Evolutionary conservation across 2,888 invertebrate species (phyloP).

Genomic region (Carabus problematicus): DNA sequence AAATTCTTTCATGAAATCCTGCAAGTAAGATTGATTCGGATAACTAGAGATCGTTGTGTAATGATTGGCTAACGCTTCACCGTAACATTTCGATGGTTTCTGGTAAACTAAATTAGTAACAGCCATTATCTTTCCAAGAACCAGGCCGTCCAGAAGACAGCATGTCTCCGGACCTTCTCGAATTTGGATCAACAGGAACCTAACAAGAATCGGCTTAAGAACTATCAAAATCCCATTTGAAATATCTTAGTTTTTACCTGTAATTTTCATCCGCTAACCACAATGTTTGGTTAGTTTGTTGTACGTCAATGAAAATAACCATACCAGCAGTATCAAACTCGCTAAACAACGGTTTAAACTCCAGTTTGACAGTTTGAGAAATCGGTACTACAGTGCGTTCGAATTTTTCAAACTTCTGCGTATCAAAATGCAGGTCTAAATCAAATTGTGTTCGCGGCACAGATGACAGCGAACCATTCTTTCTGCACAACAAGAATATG

Average conservation of each 20-base stretch:
- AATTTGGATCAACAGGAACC: constrained; percentile 59
- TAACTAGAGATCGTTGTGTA: constrained; percentile 68
- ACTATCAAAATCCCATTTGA: constrained; percentile 51
- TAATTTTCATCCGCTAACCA: constrained; percentile 66
- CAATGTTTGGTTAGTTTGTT: constrained; percentile 64
- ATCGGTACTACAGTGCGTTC: constrained; percentile 56
- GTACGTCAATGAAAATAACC: constrained; percentile 65
- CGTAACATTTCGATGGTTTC: constrained; percentile 62
- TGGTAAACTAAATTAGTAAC: constrained; percentile 70
- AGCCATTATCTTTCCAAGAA: constrained; percentile 65
- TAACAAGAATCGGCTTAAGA: too few species aligned
- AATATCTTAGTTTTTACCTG: constrained; percentile 61
- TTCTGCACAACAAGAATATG: constrained; percentile 45
- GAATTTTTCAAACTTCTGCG: constrained; percentile 46
- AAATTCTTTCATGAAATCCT: constrained; percentile 60
- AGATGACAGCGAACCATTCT: constrained; percentile 50
- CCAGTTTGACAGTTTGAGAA: constrained; percentile 56
- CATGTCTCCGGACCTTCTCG: constrained; percentile 59
- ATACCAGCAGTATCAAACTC: constrained; percentile 80
- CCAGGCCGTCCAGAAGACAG: constrained; percentile 63
- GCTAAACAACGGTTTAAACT: constrained; percentile 63
- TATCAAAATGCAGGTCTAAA: constrained; percentile 41
- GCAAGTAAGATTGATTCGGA: constrained; percentile 64
- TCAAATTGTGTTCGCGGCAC: constrained; percentile 50
- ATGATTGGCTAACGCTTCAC: constrained; percentile 69